Conservation (phyloP, 1,140 invertebrate genomes). For the Atta cephalotes region DNA sequence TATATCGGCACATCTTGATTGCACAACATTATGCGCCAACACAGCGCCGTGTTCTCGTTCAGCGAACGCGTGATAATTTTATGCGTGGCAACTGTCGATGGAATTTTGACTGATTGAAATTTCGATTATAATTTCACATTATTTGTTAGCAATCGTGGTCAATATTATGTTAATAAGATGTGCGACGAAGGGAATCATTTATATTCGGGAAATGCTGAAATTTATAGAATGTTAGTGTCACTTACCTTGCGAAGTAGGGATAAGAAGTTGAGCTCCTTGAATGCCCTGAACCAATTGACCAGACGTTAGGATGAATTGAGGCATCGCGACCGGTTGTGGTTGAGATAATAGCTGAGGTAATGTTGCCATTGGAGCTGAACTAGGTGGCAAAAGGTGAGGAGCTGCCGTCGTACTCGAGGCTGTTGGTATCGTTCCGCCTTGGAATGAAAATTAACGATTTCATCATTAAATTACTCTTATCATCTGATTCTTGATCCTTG, state of each 20-base stretch:
- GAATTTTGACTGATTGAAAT: conserved; percentile 37
- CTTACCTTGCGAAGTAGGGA: conserved; percentile 97
- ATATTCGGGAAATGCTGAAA: not conserved
- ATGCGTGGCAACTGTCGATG: conserved; percentile 30
- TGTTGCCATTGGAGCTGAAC: conserved; percentile 84
- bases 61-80: conserved; percentile 20
- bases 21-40: conserved; percentile 84
- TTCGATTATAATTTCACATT: conserved; percentile 24
- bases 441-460: conserved; percentile 69
- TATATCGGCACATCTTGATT: conserved; percentile 84
- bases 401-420: conserved; percentile 84
- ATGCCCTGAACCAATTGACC: conserved; percentile 96
- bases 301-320: conserved; percentile 95
- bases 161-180: conserved; percentile 1
- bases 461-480: conserved; percentile 20
- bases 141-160: not conserved
- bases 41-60: conserved; percentile 55
- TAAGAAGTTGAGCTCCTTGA: conserved; percentile 96
- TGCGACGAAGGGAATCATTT: not conserved
- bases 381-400: conserved; percentile 84
- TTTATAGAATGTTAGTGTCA: conserved; percentile 12
- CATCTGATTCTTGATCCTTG: not conserved
- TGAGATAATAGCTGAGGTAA: conserved; percentile 87
- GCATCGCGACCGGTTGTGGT: conserved; percentile 92
- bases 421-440: conserved; percentile 85